Conservation (phyloP, 2,888 invertebrate genomes). For the Dioctria rufipes region DNA sequence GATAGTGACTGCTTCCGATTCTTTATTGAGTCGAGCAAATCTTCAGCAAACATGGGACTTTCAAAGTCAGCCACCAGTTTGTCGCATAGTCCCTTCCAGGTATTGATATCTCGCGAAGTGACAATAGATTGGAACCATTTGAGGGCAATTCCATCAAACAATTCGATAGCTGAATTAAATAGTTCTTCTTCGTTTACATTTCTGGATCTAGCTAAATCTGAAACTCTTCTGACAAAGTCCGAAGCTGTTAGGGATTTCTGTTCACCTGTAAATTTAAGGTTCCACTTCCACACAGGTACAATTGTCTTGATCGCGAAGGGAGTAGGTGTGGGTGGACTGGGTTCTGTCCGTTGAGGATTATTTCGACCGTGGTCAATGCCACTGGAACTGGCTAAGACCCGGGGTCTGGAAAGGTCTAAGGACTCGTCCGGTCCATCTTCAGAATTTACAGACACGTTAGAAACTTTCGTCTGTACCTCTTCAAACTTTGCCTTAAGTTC, state of each 20-base stretch:
- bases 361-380: too few species aligned
- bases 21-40: neutral
- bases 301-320: neutral
- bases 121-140: neutral
- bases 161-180: neutral
- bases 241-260: neutral
- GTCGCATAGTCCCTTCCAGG: neutral
- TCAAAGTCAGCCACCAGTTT: neutral
- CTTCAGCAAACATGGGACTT: neutral
- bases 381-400: too few species aligned
- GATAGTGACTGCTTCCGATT: fast-evolving
- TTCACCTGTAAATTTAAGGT: neutral
- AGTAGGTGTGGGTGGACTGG: too few species aligned
- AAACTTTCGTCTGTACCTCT: too few species aligned
- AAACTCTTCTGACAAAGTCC: neutral
- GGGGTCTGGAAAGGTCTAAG: too few species aligned
- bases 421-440: too few species aligned
- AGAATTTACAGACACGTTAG: too few species aligned
- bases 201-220: neutral
- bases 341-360: too few species aligned
- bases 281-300: slow-evolving; percentile 3
- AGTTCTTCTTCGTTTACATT: neutral
- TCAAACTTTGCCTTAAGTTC: too few species aligned
- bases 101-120: neutral
- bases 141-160: neutral